Evolutionary conservation across 2,888 invertebrate genomes (phyloP).

Genomic region (Temnothorax rugatulus): DNA sequence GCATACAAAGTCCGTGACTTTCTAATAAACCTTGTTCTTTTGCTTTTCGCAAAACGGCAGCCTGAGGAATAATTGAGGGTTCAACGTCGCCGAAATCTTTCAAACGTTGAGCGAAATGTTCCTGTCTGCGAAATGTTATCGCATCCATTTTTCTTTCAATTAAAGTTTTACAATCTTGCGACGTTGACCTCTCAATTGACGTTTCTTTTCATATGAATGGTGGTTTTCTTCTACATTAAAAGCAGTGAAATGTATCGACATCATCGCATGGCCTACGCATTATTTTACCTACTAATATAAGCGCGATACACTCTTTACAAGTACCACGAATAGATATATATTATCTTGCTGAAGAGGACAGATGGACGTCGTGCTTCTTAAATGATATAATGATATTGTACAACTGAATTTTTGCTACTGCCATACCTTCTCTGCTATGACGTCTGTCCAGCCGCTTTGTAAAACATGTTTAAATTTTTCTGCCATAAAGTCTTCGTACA

Average conservation of each 20-base stretch:
- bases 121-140: slow-evolving; percentile 55
- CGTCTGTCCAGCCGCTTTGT: background rate
- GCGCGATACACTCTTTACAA: background rate
- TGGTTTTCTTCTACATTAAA: slow-evolving; percentile 47
- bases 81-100: slow-evolving; percentile 60
- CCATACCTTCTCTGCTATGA: background rate
- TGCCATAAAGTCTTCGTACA: background rate
- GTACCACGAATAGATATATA: background rate
- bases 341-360: slow-evolving; percentile 5
- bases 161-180: slow-evolving; percentile 51
- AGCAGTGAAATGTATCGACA: slow-evolving; percentile 6
- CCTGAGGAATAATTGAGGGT: slow-evolving; percentile 49
- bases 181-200: slow-evolving; percentile 56
- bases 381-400: background rate
- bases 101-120: slow-evolving; percentile 47
- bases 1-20: slow-evolving; percentile 44
- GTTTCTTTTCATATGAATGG: slow-evolving; percentile 50
- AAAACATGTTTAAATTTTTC: background rate
- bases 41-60: slow-evolving; percentile 55
- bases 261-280: background rate
- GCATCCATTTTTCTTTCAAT: slow-evolving; percentile 58
- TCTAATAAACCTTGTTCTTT: slow-evolving; percentile 63
- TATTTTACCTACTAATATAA: slow-evolving; percentile 5
- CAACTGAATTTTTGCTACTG: background rate
- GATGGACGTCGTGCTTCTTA: slow-evolving; percentile 30